Percentiles rank a stretch among this genome's conserved stretches.
Conservation (phyloP, 2,888 invertebrate species). For the Notodonta ziczac region DNA sequence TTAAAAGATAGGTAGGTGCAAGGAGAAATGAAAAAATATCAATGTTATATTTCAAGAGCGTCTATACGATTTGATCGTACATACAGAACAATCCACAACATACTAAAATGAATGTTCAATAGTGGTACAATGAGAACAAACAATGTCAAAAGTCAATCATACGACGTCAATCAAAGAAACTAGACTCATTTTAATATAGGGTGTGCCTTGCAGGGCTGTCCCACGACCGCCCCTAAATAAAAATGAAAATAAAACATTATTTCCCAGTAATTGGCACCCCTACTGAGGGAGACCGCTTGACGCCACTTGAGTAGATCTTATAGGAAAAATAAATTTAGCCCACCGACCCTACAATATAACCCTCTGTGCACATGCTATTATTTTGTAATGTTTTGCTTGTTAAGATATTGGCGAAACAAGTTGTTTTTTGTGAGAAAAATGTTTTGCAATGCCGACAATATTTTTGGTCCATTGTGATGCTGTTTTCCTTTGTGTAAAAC, state of each 20-base stretch:
- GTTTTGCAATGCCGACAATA: constrained; percentile 16
- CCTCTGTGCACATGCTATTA: constrained; percentile 67
- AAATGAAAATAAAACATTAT: constrained; percentile 81
- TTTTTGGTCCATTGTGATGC: constrained; percentile 13
- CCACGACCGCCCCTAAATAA: constrained; percentile 84
- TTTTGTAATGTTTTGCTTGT: constrained; percentile 68
- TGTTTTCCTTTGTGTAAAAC: constrained; percentile 15
- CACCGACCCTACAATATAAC: constrained; percentile 53
- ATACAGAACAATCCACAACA: neutral
- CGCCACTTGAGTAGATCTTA: constrained; percentile 79
- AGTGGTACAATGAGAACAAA: constrained; percentile 33
- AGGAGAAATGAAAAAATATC: no score
- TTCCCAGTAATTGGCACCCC: constrained; percentile 82
- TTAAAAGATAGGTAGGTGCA: no score
- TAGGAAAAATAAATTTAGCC: constrained; percentile 72
- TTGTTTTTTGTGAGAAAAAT: constrained; percentile 36
- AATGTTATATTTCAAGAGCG: no score
- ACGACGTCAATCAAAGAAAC: constrained; percentile 78
- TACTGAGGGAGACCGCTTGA: constrained; percentile 73
- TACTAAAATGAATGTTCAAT: constrained; percentile 1
- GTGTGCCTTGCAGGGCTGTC: constrained; percentile 80
- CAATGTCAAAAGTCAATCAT: constrained; percentile 67
- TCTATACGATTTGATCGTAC: neutral
- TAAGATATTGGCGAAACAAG: constrained; percentile 53
- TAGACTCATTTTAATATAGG: constrained; percentile 76